These are phyloP conservation scores for Ficedula albicollis DNA, from an alignment of 2,797 vertebrate species.

Conservation along the genomic window DNA sequence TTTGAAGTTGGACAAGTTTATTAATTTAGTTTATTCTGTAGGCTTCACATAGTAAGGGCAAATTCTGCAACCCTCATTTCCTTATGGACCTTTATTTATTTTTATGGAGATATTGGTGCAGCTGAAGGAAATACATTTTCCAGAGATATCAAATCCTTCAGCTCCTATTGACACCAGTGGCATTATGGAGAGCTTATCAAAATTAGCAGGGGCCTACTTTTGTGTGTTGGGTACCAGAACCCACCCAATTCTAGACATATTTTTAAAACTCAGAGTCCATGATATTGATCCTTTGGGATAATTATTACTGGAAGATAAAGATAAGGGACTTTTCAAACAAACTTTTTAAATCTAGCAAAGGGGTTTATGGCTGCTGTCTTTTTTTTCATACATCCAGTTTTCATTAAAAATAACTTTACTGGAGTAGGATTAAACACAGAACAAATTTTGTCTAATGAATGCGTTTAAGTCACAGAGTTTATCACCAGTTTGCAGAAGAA, in stretches of 20 bases:
- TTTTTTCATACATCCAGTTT: not conserved
- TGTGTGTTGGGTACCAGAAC: not conserved
- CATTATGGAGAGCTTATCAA: not conserved
- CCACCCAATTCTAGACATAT: not conserved
- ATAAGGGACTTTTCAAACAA: not conserved
- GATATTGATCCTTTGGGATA: not conserved
- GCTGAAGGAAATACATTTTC: not conserved
- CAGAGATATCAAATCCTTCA: not conserved
- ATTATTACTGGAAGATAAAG: not conserved
- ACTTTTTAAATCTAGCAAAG: not conserved
- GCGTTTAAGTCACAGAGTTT: not conserved
- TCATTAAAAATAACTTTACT: not conserved
- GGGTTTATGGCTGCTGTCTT: not conserved
- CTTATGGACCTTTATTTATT: not conserved
- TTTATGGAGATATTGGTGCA: not conserved
- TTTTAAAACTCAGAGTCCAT: not conserved
- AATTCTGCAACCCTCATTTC: not conserved
- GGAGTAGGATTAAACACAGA: not conserved
- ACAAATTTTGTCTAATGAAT: not conserved
- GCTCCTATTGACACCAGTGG: not conserved
- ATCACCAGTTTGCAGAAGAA: not conserved
- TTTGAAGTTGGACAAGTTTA: not conserved
- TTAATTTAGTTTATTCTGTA: not conserved
- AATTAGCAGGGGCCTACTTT: not conserved
- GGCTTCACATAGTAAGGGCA: not conserved